These are phyloP conservation scores for Scalopus aquaticus DNA, from an alignment of 2,113 vertebrate genomes.

Conservation along the genomic window DNA sequence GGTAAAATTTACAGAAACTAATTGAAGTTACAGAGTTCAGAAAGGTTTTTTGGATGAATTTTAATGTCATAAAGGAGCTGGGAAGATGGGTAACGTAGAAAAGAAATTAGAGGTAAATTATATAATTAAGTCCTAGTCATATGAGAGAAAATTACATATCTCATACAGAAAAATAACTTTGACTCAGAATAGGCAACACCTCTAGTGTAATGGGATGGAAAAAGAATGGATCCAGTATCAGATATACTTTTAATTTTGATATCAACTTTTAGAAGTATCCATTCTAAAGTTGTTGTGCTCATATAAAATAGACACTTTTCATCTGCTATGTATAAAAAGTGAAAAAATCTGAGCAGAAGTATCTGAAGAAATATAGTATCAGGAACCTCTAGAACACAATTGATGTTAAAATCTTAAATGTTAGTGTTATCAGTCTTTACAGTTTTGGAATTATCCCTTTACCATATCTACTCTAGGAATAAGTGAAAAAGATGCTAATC, in stretches of 20 bases:
- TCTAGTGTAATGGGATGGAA: neutral
- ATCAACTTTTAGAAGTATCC: neutral
- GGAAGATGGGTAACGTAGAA: neutral
- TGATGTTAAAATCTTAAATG: neutral
- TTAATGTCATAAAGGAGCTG: neutral
- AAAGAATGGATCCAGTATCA: neutral
- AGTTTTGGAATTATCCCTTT: neutral
- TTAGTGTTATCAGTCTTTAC: neutral
- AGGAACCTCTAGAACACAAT: neutral
- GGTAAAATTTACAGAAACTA: neutral
- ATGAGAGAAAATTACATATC: neutral
- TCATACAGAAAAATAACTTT: neutral
- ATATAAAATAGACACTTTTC: no score
- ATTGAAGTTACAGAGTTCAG: neutral
- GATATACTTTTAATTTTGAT: neutral
- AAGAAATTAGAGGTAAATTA: neutral
- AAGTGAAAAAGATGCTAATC: neutral
- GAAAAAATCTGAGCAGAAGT: neutral
- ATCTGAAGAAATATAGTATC: neutral
- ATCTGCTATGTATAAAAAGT: neutral
- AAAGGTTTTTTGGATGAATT: neutral
- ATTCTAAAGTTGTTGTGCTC: neutral
- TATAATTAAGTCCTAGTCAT: neutral
- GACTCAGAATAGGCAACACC: neutral
- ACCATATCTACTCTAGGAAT: neutral